A percentile compares a stretch with the other conserved stretches of the same genome.
Evolutionary conservation across 2,888 invertebrate species (phyloP).

Genomic region (Macropis europaea): DNA sequence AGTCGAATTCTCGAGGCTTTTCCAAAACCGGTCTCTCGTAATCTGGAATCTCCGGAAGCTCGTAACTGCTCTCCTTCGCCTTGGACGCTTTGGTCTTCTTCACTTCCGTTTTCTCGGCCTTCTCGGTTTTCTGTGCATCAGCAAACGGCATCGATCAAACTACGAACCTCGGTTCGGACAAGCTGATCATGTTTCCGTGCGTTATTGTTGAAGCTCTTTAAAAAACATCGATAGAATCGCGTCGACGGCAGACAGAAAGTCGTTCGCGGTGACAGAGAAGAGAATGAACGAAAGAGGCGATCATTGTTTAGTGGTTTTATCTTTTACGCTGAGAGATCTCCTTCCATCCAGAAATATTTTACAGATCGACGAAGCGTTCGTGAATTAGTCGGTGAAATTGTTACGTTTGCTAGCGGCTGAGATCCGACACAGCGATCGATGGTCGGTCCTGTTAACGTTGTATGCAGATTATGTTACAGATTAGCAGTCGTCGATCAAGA

Average conservation of each 20-base stretch:
- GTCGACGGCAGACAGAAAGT: not conserved
- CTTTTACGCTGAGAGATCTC: no score
- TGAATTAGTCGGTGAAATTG: no score
- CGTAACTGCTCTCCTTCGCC: constrained; percentile 73
- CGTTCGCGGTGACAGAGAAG: constrained; percentile 5
- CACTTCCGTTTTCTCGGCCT: constrained; percentile 69
- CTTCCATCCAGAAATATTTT: no score
- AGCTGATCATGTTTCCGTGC: not conserved
- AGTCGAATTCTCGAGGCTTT: constrained; percentile 77
- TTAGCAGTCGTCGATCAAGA: no score
- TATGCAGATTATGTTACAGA: no score
- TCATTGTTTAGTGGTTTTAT: not conserved
- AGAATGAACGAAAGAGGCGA: not conserved
- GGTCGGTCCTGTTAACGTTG: constrained; percentile 12
- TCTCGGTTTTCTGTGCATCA: constrained; percentile 74
- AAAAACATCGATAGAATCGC: not conserved
- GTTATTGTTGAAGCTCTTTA: constrained; percentile 22
- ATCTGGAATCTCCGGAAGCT: constrained; percentile 81
- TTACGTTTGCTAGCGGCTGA: no score
- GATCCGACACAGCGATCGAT: no score
- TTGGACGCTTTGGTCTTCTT: constrained; percentile 74
- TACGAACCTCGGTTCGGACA: not conserved
- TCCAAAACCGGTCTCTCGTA: constrained; percentile 82
- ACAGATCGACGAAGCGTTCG: no score
- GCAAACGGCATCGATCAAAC: not conserved